A percentile compares a stretch with the other conserved stretches of the same genome.
These are phyloP conservation scores for Patiria miniata DNA, from an alignment of 35 echinoderm and acorn worm genomes.

Conservation along the genomic window DNA sequence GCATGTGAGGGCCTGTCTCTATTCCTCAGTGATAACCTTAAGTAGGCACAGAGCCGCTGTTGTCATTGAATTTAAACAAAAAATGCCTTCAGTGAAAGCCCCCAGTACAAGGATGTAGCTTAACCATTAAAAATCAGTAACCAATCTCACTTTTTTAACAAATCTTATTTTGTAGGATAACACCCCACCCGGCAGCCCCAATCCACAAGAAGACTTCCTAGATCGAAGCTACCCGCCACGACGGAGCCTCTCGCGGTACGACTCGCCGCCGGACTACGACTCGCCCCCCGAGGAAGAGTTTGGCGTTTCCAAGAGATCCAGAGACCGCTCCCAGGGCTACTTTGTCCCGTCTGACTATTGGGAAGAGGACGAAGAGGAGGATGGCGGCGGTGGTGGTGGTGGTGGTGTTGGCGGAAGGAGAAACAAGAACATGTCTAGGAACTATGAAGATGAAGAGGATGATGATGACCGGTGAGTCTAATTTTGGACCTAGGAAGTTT, in stretches of 20 bases:
- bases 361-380: constrained; percentile 20
- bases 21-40: no score
- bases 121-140: no score
- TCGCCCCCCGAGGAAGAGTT: constrained; percentile 7
- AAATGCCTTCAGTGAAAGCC: no score
- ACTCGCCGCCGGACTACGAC: constrained; percentile 15
- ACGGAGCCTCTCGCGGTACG: background rate
- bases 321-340: background rate
- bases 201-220: background rate
- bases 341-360: background rate
- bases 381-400: background rate
- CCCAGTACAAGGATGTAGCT: no score
- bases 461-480: background rate
- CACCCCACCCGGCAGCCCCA: background rate
- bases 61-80: no score
- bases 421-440: background rate
- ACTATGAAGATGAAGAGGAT: background rate
- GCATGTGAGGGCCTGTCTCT: no score
- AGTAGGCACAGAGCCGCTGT: no score
- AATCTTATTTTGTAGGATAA: background rate
- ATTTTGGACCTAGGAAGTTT: background rate
- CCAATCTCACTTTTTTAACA: no score
- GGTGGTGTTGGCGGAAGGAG: background rate
- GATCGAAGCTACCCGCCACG: constrained; percentile 42
- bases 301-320: background rate